Evolutionary conservation across 2,888 invertebrate genomes (phyloP).

Genomic region (Hyposoter dolosus): DNA sequence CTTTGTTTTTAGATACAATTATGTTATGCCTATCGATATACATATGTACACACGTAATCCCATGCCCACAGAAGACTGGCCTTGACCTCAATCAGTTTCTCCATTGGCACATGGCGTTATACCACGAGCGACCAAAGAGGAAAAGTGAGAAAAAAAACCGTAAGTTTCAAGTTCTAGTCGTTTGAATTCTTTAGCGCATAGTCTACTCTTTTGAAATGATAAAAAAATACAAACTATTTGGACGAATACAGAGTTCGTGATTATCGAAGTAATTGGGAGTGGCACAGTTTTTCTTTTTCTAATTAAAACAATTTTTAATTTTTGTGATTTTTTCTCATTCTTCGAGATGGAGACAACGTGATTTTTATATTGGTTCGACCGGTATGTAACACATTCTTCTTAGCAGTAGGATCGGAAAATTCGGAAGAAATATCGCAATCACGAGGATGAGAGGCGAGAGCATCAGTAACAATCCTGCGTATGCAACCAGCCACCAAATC

Average conservation of each 20-base stretch:
- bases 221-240: background rate
- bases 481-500: constrained; percentile 88
- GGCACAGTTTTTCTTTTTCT: background rate
- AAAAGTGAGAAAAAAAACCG: constrained; percentile 11
- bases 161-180: constrained; percentile 31
- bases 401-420: constrained; percentile 89
- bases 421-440: constrained; percentile 89
- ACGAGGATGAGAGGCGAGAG: constrained; percentile 89
- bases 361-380: constrained; percentile 86
- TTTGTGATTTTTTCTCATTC: background rate
- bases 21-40: constrained; percentile 19
- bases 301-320: background rate
- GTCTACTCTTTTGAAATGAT: background rate
- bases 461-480: constrained; percentile 88
- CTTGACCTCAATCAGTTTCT: constrained; percentile 58
- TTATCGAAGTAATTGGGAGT: background rate
- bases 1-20: constrained; percentile 19
- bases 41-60: constrained; percentile 28
- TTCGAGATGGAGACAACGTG: background rate
- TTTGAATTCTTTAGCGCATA: constrained; percentile 29
- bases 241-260: background rate
- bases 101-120: constrained; percentile 47
- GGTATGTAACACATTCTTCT: constrained; percentile 89
- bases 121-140: constrained; percentile 12
- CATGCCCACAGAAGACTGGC: constrained; percentile 48